Evolutionary conservation across 2,888 invertebrate species (phyloP), one percentile per base, ranked within the genome.

Genomic region (Antitype chi): DNA sequence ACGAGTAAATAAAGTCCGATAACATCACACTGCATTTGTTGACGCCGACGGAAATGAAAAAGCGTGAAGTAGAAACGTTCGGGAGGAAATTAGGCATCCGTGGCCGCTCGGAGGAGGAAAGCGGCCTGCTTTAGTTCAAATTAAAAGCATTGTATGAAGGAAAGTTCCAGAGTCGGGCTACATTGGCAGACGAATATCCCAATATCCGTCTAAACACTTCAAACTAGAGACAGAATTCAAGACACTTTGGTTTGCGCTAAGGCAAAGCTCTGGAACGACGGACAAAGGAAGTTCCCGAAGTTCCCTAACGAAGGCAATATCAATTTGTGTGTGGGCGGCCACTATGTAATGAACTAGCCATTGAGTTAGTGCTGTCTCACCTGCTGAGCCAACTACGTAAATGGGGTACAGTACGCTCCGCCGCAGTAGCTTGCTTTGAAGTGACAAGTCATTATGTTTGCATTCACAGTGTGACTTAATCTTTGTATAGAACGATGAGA

Each of bases 31-130:
- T 80, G 74, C 81, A 79, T 74, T 75, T 80, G 77, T 47, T 63
- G 63, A 68, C n/a, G 62, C 52, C 13, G 43, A 63, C 74, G 81
- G 80, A 85, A 85, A 85, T 85, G 70, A 68, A 81, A 82, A 81
- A 80, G 63, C 60, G 57, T 70, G 59, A 66, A 70, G 70, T 70
- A 68, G 60, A 79, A 86, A 77, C 66, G 43, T 73, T 57, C 38
- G 20, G 25, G 67, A 80, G 80, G 73, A 80, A 78, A 82, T 86
- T 70, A 80, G 64, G 63, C 43, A 77, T 15, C 69, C 64, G 53
- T 55, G 55, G 55, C 55, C 53, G 62, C 55, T 32, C 25, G 32
- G 13, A 59, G 57, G 23, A 52, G 57, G 53, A 28, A 23, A n/a
- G 32, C 57, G 55, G 28, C 60, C 23, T 49, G 32, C 28, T 67